phyloP scores from a whole-genome alignment of 2,888 invertebrate species.

The Ectemnius continuus region DNA sequence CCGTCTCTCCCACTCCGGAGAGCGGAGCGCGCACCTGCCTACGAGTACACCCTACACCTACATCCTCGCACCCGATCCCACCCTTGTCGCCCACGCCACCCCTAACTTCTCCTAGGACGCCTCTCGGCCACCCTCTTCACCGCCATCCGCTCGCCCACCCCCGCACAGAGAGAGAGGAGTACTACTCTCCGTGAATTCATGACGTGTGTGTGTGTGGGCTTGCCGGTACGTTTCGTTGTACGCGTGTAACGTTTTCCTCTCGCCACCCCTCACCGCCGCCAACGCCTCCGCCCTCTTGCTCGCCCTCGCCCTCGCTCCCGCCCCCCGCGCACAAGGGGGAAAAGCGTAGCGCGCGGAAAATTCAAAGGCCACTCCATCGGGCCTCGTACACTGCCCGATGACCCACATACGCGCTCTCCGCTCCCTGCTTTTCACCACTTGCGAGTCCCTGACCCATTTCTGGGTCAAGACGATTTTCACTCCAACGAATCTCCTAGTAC shows the following conservation, averaged over 20 bases:
- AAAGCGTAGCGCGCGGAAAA: slow-evolving; percentile 42
- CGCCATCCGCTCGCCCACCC: background rate
- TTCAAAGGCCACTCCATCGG: slow-evolving; percentile 41
- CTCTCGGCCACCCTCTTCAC: slow-evolving; percentile 17
- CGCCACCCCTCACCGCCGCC: background rate
- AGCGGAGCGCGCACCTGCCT: slow-evolving; percentile 40
- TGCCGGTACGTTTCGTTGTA: too few relatives aligned
- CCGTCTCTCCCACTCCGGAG: slow-evolving; percentile 37
- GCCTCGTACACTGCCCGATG: too few relatives aligned
- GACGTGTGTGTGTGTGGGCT: too few relatives aligned
- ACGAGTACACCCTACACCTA: slow-evolving; percentile 45
- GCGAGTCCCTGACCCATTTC: too few relatives aligned
- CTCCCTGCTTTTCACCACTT: too few relatives aligned
- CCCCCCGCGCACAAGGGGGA: too few relatives aligned
- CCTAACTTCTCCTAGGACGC: background rate
- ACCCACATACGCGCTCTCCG: too few relatives aligned
- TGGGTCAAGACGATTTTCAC: too few relatives aligned
- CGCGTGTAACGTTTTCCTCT: background rate
- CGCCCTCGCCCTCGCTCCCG: background rate
- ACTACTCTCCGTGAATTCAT: too few relatives aligned
- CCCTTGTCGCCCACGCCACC: slow-evolving; percentile 38
- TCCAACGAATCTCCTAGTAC: background rate
- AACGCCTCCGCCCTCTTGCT: too few relatives aligned
- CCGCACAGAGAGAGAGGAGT: too few relatives aligned
- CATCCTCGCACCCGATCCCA: slow-evolving; percentile 19